Conservation (phyloP, 2,888 invertebrate genomes). For the Hydriomena furcata region DNA sequence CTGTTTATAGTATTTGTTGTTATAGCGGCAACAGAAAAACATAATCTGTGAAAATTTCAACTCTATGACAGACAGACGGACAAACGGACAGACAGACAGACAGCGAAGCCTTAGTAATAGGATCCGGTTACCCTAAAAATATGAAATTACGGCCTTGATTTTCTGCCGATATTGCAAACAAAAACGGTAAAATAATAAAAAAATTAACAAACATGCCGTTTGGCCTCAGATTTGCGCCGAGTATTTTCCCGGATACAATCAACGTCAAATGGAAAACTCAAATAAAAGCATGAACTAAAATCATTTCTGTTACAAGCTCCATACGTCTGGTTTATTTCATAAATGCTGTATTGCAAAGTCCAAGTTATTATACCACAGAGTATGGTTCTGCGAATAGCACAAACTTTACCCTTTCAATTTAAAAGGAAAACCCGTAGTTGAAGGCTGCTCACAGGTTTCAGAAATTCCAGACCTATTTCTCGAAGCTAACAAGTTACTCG, state of each 20-base stretch:
- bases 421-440: conserved; percentile 17
- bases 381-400: conserved; percentile 9
- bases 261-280: background rate
- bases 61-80: too few relatives aligned
- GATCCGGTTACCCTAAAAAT: too few relatives aligned
- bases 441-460: conserved; percentile 14
- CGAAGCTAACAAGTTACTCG: conserved; percentile 6
- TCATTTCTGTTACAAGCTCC: conserved; percentile 5
- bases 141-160: too few relatives aligned
- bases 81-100: too few relatives aligned
- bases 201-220: background rate
- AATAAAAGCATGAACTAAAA: conserved; percentile 5
- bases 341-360: conserved; percentile 8
- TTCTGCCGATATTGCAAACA: too few relatives aligned
- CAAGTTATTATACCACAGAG: conserved; percentile 1
- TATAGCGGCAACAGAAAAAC: too few relatives aligned
- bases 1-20: too few relatives aligned
- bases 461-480: conserved; percentile 17
- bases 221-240: background rate
- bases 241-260: background rate
- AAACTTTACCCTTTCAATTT: conserved; percentile 23
- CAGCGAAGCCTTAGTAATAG: too few relatives aligned
- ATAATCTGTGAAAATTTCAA: too few relatives aligned
- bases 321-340: conserved; percentile 4
- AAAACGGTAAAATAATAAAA: too few relatives aligned